Evolutionary conservation across 2,888 invertebrate genomes (phyloP).

Genomic region (Arctia plantaginis): DNA sequence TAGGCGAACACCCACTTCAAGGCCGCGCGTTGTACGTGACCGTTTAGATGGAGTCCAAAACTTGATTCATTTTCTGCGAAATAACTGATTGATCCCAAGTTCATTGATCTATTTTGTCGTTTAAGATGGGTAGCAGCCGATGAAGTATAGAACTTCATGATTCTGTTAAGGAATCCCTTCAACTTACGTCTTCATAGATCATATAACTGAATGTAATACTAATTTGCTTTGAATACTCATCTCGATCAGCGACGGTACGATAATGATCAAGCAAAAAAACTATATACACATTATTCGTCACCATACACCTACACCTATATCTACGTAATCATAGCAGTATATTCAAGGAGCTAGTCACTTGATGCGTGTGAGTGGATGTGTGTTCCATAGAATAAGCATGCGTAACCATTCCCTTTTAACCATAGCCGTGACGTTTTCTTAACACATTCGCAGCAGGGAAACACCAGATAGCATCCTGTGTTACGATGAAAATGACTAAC

Average conservation of each 20-base stretch:
- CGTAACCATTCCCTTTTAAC: slow-evolving; percentile 31
- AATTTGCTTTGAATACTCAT: neutral
- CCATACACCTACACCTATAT: neutral
- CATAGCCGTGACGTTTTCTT: slow-evolving; percentile 39
- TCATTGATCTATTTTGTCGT: slow-evolving; percentile 27
- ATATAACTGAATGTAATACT: neutral
- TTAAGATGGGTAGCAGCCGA: neutral
- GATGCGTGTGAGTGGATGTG: neutral
- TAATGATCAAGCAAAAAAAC: neutral
- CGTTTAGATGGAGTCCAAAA: slow-evolving; percentile 23
- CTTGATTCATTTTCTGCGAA: slow-evolving; percentile 31
- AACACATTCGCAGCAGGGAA: slow-evolving; percentile 52
- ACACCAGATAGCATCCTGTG: slow-evolving; percentile 54
- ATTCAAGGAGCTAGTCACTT: neutral
- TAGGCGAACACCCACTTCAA: slow-evolving; percentile 45
- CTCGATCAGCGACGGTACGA: neutral
- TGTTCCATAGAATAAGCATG: slow-evolving; percentile 38
- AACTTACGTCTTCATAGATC: neutral
- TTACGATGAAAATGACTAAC: slow-evolving; percentile 51
- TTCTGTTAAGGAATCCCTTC: neutral
- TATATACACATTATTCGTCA: neutral
- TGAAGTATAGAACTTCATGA: neutral
- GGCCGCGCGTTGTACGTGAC: slow-evolving; percentile 46
- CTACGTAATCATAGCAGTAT: neutral
- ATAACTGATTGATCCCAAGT: slow-evolving; percentile 25